phyloP scores from a whole-genome alignment of 1,140 invertebrate genomes.

The Frieseomelitta varia region DNA sequence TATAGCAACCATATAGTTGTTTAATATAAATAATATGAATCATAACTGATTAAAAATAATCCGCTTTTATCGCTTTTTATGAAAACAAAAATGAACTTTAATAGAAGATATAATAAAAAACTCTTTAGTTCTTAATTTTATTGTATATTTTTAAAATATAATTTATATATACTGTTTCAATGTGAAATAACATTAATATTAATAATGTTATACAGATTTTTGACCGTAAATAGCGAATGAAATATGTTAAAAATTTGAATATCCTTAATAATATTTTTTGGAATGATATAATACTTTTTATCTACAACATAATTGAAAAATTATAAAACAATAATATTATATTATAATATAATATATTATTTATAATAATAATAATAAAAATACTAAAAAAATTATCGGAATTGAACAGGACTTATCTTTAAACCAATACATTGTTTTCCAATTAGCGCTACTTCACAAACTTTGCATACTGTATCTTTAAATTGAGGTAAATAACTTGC shows the following conservation, averaged over 20 bases:
- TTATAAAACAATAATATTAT: constrained; percentile 8
- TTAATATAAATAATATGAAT: background rate
- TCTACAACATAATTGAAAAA: constrained; percentile 38
- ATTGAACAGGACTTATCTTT: constrained; percentile 90
- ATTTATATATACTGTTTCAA: background rate
- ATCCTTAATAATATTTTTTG: constrained; percentile 29
- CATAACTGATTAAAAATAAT: background rate
- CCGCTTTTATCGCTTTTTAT: no score
- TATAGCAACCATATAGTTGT: background rate
- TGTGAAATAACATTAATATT: constrained; percentile 27
- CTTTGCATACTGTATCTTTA: constrained; percentile 92
- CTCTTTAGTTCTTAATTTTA: background rate
- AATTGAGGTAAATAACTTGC: constrained; percentile 94
- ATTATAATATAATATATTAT: constrained; percentile 4
- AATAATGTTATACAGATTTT: constrained; percentile 2
- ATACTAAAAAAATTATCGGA: constrained; percentile 79
- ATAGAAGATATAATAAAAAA: constrained; percentile 1
- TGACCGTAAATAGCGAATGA: background rate
- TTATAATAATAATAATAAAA: constrained; percentile 3
- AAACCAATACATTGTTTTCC: constrained; percentile 95
- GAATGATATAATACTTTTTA: constrained; percentile 37
- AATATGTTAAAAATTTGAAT: background rate
- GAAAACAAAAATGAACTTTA: background rate
- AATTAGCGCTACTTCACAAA: constrained; percentile 94
- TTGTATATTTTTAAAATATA: constrained; percentile 21